Base-by-base conservation (phyloP, 1,140 invertebrate species). In the Metaphire vulgaris region DNA sequence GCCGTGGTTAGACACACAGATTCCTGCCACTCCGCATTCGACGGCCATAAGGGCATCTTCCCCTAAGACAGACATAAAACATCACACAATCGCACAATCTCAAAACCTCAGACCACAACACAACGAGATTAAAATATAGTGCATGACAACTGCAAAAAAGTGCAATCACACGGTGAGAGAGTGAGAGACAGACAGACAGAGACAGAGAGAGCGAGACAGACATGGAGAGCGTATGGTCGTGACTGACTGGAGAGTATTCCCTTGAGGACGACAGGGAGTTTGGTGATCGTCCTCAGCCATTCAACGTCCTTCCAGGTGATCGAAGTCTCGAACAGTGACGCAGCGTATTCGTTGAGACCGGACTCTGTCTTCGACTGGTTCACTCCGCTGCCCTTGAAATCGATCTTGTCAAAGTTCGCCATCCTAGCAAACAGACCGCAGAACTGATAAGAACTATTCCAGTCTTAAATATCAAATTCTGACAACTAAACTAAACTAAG, bases 231-330 rank as follows among this genome's bases (percentile, higher is more conserved):
- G 29, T 29, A 41, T 30, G 65, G 28, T 33, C 64, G 66, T 32
- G 79, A 79, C 79, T 96, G 92, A 1, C 89, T 89, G 74, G 93
- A 93, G 32, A 97, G 85, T 74, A 98, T 90, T 26, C 96, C 96
- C 88, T 98, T 98, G 0, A 95, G 87, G 64, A 98, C 88, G 30
- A 98, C 89, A 0, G 95, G 94, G 21, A 98, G 83, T 2, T 88
- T 89, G 0, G 93, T 94, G 64, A 85, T 81, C 2, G 79, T 74
- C 85, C 91, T 91, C 0, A 97, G 85, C 94, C 94, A 96, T 69
- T 87, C 84, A 0, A 97, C 88, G 83, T 95, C 94, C 16, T 91
- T 85, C 81, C 81, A 81, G 12, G 76, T 80, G 33, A 79, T 68
- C n/a, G 80, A 76, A 15, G 76, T 33, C 69, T 80, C 79, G 65